These are phyloP conservation scores for Phrynocephalus guinanensis DNA, from an alignment of 2,797 vertebrate species.

Conservation along the genomic window DNA sequence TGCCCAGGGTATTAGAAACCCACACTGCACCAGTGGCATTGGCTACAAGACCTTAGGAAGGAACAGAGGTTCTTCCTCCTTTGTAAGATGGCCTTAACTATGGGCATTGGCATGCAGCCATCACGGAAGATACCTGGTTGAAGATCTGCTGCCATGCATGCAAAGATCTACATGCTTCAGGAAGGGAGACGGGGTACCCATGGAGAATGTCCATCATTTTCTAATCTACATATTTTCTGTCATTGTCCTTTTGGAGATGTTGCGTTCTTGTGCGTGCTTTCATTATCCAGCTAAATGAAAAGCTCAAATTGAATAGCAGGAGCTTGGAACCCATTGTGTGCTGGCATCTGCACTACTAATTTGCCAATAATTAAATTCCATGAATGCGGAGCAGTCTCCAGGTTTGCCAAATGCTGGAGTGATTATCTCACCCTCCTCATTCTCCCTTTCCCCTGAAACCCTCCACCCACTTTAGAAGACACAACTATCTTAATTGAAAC, in stretches of 20 bases:
- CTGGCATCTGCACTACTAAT: slow-evolving; percentile 53
- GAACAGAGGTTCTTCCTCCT: too few species aligned
- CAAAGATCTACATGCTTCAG: not conserved
- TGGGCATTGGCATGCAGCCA: not conserved
- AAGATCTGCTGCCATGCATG: not conserved
- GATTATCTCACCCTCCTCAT: not conserved
- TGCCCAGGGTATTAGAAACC: too few species aligned
- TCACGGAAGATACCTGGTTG: not conserved
- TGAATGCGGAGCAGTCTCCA: slow-evolving; percentile 46
- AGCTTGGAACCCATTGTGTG: slow-evolving; percentile 26
- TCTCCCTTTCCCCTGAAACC: too few species aligned
- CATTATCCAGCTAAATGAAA: slow-evolving; percentile 30
- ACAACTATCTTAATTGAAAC: slow-evolving; percentile 63
- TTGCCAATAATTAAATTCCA: slow-evolving; percentile 64
- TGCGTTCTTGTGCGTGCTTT: not conserved
- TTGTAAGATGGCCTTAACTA: too few species aligned
- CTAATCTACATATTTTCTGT: not conserved
- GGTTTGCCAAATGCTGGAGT: slow-evolving; percentile 50
- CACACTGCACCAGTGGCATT: too few species aligned
- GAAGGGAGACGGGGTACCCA: too few species aligned
- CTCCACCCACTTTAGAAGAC: slow-evolving; percentile 35
- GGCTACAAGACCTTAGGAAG: too few species aligned
- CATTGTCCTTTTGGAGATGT: slow-evolving; percentile 6
- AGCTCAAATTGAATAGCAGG: slow-evolving; percentile 43
- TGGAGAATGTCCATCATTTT: not conserved